Conservation (phyloP, 2,113 vertebrate species). For the Caracal caracal region DNA sequence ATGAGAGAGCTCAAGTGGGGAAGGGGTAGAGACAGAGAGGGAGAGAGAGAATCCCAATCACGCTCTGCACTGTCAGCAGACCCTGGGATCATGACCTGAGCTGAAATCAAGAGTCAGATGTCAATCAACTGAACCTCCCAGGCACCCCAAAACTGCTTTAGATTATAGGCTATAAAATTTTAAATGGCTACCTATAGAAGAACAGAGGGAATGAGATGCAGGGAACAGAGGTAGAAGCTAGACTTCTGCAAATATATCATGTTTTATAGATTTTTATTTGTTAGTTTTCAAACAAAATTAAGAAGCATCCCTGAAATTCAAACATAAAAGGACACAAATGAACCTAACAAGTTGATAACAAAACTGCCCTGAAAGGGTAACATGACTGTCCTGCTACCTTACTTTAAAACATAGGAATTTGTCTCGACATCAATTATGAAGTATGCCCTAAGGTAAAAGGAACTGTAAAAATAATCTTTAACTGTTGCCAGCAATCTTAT, state of each 20-base stretch:
- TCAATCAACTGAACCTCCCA: neutral
- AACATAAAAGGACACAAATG: neutral
- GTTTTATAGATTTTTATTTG: neutral
- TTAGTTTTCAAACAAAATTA: neutral
- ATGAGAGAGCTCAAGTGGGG: too few species aligned
- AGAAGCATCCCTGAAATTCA: neutral
- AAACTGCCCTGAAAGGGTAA: neutral
- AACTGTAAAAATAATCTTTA: neutral
- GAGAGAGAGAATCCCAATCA: neutral
- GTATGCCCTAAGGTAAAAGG: neutral
- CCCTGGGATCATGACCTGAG: neutral
- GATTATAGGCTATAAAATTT: neutral
- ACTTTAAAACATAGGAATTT: neutral
- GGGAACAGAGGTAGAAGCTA: neutral
- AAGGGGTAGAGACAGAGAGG: neutral
- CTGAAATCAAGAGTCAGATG: neutral
- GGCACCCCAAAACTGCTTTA: too few species aligned
- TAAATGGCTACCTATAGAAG: neutral
- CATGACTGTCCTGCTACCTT: neutral
- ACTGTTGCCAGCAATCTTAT: neutral
- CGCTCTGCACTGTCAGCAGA: neutral
- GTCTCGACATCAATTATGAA: neutral
- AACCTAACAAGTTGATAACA: neutral
- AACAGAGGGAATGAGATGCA: neutral
- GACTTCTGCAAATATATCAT: neutral